A percentile compares a stretch with the other conserved stretches of the same genome.
Conservation (phyloP, 2,888 invertebrate genomes). For the Leucania comma region DNA sequence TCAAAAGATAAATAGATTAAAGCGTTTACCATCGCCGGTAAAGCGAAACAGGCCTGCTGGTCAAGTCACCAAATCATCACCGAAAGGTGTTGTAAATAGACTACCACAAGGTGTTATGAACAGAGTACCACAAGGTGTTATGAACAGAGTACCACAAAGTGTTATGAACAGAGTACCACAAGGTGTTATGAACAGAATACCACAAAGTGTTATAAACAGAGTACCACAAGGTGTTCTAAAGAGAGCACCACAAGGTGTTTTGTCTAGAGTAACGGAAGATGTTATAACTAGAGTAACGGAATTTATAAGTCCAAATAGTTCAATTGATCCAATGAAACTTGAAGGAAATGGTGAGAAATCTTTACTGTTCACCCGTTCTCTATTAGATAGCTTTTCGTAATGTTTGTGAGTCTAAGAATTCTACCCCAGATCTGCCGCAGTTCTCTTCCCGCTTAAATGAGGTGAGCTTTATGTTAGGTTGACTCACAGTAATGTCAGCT, state of each 20-base stretch:
- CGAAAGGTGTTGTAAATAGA: background rate
- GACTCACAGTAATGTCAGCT: no score
- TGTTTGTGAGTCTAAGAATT: no score
- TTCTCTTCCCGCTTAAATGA: no score
- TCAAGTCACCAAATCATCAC: background rate
- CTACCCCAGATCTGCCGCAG: no score
- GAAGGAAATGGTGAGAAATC: background rate
- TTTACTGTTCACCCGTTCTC: background rate
- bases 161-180: no score
- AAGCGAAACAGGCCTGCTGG: background rate
- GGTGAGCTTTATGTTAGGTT: no score
- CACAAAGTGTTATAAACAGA: background rate
- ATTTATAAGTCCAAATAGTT: background rate
- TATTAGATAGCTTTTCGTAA: no score
- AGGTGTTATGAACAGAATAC: background rate
- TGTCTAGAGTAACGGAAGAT: no score
- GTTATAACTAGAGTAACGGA: background rate
- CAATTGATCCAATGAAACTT: background rate
- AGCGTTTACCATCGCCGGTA: background rate
- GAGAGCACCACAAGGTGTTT: no score
- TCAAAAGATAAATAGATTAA: background rate
- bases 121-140: background rate
- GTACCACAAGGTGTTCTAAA: no score
- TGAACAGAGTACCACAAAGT: background rate
- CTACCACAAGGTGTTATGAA: no score